Conservation (phyloP, 2,113 vertebrate species). For the Phoenicopterus ruber region DNA sequence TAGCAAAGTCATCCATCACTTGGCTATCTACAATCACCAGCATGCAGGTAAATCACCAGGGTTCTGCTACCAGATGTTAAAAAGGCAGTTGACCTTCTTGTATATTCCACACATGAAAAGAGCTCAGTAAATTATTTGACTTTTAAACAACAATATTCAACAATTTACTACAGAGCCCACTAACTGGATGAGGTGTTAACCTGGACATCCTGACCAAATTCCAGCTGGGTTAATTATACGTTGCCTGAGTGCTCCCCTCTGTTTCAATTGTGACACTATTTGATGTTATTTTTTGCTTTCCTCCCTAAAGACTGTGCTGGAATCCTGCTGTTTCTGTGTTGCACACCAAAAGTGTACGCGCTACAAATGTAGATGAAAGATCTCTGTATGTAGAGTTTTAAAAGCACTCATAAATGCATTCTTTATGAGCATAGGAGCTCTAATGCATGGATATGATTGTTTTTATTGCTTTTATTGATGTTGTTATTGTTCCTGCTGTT, state of each 20-base stretch:
- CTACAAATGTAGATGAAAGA: background rate
- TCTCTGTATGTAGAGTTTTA: background rate
- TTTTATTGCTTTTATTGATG: slow-evolving; percentile 2
- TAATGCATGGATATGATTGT: background rate
- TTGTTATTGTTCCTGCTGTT: background rate
- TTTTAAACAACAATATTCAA: slow-evolving; percentile 51
- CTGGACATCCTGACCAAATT: slow-evolving; percentile 44
- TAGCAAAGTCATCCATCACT: slow-evolving; percentile 41
- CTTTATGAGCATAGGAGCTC: background rate
- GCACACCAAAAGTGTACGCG: background rate
- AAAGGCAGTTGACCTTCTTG: slow-evolving; percentile 64
- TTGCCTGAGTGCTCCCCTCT: background rate
- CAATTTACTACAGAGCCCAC: slow-evolving; percentile 18
- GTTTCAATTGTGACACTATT: background rate
- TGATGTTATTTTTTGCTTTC: background rate
- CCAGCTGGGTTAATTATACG: background rate
- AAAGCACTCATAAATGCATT: slow-evolving; percentile 13
- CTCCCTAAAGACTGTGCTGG: background rate
- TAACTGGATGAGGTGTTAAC: slow-evolving; percentile 42
- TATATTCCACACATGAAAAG: slow-evolving; percentile 60
- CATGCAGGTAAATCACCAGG: slow-evolving; percentile 47
- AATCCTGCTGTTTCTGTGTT: background rate
- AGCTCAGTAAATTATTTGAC: slow-evolving; percentile 54
- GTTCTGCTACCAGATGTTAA: slow-evolving; percentile 65
- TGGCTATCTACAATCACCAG: slow-evolving; percentile 38